Conservation (phyloP, 2,113 vertebrate genomes). For the Sceloporus undulatus region DNA sequence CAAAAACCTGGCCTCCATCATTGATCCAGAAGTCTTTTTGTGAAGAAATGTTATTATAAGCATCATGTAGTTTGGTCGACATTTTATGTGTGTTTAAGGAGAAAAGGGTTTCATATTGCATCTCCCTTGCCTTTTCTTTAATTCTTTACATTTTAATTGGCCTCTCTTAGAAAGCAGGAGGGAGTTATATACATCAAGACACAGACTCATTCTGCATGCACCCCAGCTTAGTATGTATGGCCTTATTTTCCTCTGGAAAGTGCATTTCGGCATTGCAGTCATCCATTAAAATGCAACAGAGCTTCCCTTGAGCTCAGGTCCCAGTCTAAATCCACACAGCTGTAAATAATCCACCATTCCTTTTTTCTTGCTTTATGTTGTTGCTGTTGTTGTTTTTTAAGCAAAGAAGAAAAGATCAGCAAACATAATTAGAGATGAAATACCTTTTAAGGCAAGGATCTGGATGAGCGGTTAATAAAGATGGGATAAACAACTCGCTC, state of each 20-base stretch:
- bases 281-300: slow-evolving; percentile 35
- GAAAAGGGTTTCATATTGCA: not conserved
- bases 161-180: not conserved
- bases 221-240: not conserved
- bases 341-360: slow-evolving; percentile 16
- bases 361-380: not conserved
- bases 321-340: slow-evolving; percentile 14
- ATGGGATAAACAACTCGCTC: not conserved
- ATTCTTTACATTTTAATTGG: not conserved
- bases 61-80: no score
- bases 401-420: not conserved
- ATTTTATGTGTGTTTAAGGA: not conserved
- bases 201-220: not conserved
- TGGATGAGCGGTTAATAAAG: not conserved
- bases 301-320: not conserved
- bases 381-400: not conserved
- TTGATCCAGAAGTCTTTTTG: no score
- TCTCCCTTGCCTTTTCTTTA: not conserved
- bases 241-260: slow-evolving; percentile 36
- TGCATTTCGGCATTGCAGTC: slow-evolving; percentile 3
- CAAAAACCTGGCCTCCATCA: no score
- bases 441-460: not conserved
- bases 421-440: slow-evolving; percentile 24
- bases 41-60: no score
- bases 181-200: not conserved